Conservation (phyloP, 2,113 vertebrate species). For the Chinchilla lanigera region DNA sequence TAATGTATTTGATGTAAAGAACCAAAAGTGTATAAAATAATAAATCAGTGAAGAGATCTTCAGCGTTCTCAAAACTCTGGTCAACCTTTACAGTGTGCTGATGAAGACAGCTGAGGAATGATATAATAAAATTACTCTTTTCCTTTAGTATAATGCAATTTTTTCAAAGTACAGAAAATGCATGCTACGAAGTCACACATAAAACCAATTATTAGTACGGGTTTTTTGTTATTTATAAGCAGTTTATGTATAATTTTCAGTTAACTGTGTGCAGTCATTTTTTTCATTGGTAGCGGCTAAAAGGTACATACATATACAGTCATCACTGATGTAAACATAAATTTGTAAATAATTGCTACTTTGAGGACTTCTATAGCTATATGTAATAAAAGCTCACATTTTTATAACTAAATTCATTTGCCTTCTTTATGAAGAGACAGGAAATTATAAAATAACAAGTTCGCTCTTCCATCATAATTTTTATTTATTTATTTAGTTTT, state of each 20-base stretch:
- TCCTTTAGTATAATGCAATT: conserved; percentile 1
- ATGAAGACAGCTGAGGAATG: background rate
- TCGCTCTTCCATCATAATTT: background rate
- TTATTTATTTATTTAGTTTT: background rate
- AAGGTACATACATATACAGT: background rate
- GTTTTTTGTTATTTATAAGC: conserved; percentile 27
- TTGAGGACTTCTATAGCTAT: background rate
- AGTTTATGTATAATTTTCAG: background rate
- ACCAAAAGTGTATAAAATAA: conserved; percentile 20
- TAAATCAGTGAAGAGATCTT: background rate
- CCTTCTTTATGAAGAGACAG: background rate
- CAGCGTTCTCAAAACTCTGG: background rate
- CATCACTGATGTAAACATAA: background rate
- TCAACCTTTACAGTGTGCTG: background rate
- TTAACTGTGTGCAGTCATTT: background rate
- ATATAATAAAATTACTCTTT: background rate
- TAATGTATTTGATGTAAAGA: conserved; percentile 11
- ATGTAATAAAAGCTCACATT: background rate
- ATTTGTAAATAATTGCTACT: conserved; percentile 31
- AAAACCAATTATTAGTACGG: background rate
- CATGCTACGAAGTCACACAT: background rate
- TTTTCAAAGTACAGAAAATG: conserved; percentile 36
- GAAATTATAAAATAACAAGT: conserved; percentile 13
- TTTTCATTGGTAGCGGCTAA: background rate
- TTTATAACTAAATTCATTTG: conserved; percentile 12